Evolutionary conservation across 2,113 vertebrate genomes (phyloP).

Genomic region (Todiramphus chloris): DNA sequence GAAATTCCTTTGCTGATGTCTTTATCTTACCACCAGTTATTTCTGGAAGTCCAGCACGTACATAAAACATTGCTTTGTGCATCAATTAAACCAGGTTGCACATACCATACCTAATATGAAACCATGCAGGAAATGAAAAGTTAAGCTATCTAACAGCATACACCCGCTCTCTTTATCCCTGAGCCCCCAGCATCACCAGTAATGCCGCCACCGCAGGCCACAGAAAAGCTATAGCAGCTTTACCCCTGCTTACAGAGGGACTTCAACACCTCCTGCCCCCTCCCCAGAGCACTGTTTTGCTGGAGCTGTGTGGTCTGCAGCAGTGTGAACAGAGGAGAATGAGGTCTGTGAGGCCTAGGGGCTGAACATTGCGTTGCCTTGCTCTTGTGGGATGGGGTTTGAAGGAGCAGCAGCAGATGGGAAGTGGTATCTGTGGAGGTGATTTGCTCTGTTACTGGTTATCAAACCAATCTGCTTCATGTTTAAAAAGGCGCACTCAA

Average conservation of each 20-base stretch:
- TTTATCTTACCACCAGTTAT: background rate
- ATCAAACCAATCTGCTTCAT: background rate
- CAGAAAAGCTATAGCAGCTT: background rate
- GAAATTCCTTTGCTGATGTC: background rate
- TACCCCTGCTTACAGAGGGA: background rate
- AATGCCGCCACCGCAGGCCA: background rate
- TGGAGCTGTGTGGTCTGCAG: background rate
- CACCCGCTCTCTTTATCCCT: background rate
- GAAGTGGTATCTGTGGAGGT: background rate
- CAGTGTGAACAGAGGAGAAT: background rate
- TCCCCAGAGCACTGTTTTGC: background rate
- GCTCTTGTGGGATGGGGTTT: background rate
- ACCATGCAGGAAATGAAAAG: conserved; percentile 64
- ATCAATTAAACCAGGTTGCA: background rate
- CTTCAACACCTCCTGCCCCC: background rate
- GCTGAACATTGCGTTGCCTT: fast-evolving
- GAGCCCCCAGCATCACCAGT: background rate
- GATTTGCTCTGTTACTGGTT: background rate
- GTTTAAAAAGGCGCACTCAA: background rate
- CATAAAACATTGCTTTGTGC: background rate
- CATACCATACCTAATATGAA: background rate
- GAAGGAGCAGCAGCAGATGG: background rate
- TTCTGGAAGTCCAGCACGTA: background rate
- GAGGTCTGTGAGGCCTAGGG: background rate
- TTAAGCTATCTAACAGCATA: background rate